Evolutionary conservation across 2,797 vertebrate species (phyloP).

Genomic region (Babyrousa celebensis): DNA sequence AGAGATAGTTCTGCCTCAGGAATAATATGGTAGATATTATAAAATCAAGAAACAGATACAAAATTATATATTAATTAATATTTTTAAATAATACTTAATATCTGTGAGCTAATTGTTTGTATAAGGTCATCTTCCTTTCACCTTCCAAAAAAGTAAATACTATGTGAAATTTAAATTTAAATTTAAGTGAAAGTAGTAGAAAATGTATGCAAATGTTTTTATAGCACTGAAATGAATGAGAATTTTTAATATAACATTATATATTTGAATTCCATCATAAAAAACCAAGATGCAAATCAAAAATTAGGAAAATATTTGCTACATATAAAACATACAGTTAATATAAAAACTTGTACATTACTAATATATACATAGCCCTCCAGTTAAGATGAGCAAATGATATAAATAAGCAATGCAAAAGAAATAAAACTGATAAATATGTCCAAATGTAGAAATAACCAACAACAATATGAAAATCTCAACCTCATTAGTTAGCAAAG

Average conservation of each 20-base stretch:
- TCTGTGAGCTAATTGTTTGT: background rate
- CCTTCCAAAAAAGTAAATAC: constrained; percentile 33
- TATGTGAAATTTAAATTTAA: constrained; percentile 22
- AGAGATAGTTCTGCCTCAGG: background rate
- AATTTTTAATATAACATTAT: background rate
- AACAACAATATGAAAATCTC: background rate
- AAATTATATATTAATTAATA: background rate
- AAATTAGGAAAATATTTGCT: constrained; percentile 31
- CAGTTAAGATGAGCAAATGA: constrained; percentile 23
- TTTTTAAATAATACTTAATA: constrained; percentile 26
- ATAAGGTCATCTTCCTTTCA: background rate
- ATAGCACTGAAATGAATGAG: background rate
- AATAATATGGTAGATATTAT: background rate
- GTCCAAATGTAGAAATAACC: background rate
- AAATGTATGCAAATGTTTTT: background rate
- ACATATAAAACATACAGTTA: background rate
- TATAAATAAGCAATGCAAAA: background rate
- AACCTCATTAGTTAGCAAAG: background rate
- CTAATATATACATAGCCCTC: background rate
- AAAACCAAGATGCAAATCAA: constrained; percentile 51
- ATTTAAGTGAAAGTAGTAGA: constrained; percentile 13
- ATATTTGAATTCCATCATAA: background rate
- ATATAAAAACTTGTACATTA: background rate
- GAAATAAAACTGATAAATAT: constrained; percentile 26
- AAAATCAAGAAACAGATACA: background rate